Conservation (phyloP, 2,113 vertebrate genomes). For the Stercorarius parasiticus region DNA sequence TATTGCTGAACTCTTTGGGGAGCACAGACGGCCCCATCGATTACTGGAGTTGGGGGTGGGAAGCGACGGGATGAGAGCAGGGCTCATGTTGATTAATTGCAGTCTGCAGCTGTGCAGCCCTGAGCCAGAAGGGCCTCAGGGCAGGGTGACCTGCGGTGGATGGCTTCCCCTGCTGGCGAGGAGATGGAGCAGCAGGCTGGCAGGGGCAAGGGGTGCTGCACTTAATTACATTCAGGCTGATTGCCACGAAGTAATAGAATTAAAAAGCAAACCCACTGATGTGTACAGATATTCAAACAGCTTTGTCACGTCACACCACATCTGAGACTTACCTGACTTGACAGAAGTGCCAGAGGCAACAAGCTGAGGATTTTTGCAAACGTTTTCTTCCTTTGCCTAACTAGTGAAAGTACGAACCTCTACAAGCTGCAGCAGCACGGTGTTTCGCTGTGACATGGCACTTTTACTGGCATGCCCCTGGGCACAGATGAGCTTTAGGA, state of each 20-base stretch:
- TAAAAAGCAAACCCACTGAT: background rate
- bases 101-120: background rate
- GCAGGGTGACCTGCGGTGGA: rapidly evolving
- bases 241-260: background rate
- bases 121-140: rapidly evolving
- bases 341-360: background rate
- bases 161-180: background rate
- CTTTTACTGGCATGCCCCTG: background rate
- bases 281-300: background rate
- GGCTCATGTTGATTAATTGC: rapidly evolving
- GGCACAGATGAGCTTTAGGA: background rate
- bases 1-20: background rate
- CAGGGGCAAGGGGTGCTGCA: rapidly evolving
- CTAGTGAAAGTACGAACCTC: background rate
- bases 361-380: background rate
- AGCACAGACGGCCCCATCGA: rapidly evolving
- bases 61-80: rapidly evolving
- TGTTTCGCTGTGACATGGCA: background rate
- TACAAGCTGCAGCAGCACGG: background rate
- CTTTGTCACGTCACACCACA: background rate
- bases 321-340: background rate
- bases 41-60: background rate
- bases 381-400: background rate
- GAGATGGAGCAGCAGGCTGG: background rate
- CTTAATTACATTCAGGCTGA: background rate